phyloP scores from a whole-genome alignment of 1,140 invertebrate species.

The Nomia melanderi region DNA sequence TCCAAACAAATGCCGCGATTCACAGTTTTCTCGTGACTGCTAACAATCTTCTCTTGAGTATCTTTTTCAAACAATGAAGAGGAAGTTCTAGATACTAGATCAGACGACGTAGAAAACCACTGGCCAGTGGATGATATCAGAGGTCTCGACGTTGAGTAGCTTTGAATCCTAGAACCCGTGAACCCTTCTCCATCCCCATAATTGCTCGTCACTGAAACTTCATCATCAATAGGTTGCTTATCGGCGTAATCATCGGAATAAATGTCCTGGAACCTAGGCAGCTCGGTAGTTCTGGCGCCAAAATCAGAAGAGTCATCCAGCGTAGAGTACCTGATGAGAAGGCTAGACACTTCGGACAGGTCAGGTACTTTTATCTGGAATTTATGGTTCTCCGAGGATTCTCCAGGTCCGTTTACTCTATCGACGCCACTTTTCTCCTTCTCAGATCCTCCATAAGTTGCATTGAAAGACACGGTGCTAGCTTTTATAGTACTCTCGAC shows the following conservation, averaged over 20 bases:
- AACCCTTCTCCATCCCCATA: neutral
- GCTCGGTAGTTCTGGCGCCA: conserved; percentile 17
- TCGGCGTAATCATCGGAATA: neutral
- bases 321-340: conserved; percentile 51
- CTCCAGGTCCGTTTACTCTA: neutral
- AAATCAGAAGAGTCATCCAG: conserved; percentile 45
- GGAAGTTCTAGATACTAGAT: neutral
- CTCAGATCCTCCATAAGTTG: neutral
- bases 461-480: neutral
- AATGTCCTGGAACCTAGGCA: conserved; percentile 7
- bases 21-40: neutral
- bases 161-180: neutral
- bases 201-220: neutral
- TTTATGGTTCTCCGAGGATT: conserved; percentile 42
- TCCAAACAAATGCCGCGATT: neutral
- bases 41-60: neutral
- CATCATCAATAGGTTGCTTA: neutral
- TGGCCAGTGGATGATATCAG: neutral
- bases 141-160: neutral
- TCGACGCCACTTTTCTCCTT: neutral
- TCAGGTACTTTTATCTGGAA: conserved; percentile 67
- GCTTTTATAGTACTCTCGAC: conserved; percentile 19
- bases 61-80: neutral
- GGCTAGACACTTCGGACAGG: conserved; percentile 17
- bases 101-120: neutral